These are phyloP conservation scores for Oncorhynchus mykiss DNA, from an alignment of 2,113 vertebrate species.

Conservation along the genomic window DNA sequence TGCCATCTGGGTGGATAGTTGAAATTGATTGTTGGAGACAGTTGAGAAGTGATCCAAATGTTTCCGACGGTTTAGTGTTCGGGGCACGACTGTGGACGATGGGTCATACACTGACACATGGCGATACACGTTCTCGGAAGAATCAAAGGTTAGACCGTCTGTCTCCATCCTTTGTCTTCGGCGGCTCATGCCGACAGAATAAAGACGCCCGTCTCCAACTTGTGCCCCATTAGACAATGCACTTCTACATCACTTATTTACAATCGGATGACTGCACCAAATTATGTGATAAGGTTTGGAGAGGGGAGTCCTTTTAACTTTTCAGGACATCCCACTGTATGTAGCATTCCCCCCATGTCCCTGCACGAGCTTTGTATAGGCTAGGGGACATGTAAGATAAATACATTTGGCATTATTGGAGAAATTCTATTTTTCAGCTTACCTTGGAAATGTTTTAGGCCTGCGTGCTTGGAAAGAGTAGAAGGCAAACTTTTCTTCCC, in stretches of 20 bases:
- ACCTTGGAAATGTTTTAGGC: no score
- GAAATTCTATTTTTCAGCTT: no score
- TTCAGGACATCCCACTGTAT: constrained; percentile 45
- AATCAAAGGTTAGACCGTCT: constrained; percentile 80
- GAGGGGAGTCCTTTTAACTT: constrained; percentile 63
- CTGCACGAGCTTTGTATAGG: background rate
- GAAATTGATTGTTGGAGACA: constrained; percentile 55
- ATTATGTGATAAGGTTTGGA: constrained; percentile 69
- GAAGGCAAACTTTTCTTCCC: no score
- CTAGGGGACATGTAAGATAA: background rate
- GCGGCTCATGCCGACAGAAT: constrained; percentile 66
- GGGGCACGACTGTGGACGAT: constrained; percentile 64
- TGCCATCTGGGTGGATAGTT: constrained; percentile 54
- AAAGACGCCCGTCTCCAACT: constrained; percentile 76
- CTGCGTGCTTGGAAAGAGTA: no score
- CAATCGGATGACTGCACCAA: constrained; percentile 71
- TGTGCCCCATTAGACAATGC: constrained; percentile 71
- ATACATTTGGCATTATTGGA: background rate
- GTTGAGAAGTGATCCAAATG: constrained; percentile 61
- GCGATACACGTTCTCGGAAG: constrained; percentile 64
- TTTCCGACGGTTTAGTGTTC: constrained; percentile 58
- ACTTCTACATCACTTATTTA: constrained; percentile 77
- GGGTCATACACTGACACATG: constrained; percentile 62
- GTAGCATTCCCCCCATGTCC: background rate
- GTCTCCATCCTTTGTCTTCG: constrained; percentile 76